Percentiles rank a stretch among this genome's conserved stretches.
These are phyloP conservation scores for Cataglyphis livida DNA, from an alignment of 2,888 invertebrate species.

Conservation along the genomic window DNA sequence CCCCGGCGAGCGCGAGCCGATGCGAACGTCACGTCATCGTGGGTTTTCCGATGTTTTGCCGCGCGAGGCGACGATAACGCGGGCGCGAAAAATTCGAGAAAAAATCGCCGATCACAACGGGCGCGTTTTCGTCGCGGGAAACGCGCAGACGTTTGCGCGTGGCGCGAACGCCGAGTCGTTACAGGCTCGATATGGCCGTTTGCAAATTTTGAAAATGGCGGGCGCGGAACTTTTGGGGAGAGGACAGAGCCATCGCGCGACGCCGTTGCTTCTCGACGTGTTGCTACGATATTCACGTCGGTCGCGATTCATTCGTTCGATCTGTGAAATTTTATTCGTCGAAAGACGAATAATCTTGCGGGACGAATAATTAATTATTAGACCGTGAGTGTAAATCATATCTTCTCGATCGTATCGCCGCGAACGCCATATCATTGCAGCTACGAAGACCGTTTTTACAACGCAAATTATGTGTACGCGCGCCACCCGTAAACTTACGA, in stretches of 20 bases:
- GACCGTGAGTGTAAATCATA: neutral
- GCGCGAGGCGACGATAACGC: neutral
- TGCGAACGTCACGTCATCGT: conserved; percentile 1
- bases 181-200: neutral
- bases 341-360: neutral
- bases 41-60: no score
- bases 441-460: conserved; percentile 2
- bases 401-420: neutral
- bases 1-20: conserved; percentile 40
- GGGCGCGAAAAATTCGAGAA: conserved; percentile 54
- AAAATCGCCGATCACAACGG: conserved; percentile 15
- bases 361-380: neutral
- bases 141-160: neutral
- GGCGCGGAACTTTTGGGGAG: conserved; percentile 76
- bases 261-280: neutral
- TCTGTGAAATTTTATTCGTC: neutral
- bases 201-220: conserved; percentile 83
- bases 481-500: conserved; percentile 17
- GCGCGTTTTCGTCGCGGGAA: neutral
- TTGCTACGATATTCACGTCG: neutral
- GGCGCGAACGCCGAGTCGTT: neutral
- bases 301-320: neutral
- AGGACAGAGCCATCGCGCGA: conserved; percentile 11
- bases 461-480: conserved; percentile 26
- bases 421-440: neutral